A percentile compares a stretch with the other conserved stretches of the same genome.
Evolutionary conservation across 2,888 invertebrate species (phyloP).

Genomic region (Chrysotoxum bicinctum): DNA sequence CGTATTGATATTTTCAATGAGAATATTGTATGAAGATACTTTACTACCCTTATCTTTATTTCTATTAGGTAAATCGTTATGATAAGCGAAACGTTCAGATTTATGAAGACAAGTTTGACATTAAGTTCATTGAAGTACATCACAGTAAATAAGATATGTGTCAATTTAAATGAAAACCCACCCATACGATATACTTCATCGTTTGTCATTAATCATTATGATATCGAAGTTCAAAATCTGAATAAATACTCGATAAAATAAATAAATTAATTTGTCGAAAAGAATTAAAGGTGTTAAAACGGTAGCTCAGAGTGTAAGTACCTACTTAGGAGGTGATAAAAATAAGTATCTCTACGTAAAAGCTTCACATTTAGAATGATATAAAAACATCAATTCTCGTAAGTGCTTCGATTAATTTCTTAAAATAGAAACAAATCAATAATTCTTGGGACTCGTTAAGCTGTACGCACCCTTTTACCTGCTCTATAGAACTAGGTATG

Average conservation of each 20-base stretch:
- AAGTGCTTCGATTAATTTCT: neutral
- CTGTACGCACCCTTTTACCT: neutral
- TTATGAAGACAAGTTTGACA: neutral
- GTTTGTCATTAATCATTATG: neutral
- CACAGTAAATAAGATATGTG: neutral
- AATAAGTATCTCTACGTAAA: neutral
- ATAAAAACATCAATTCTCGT: neutral
- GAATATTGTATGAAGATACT: neutral
- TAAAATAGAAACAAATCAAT: conserved; percentile 8
- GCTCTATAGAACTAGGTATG: neutral
- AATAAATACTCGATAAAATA: conserved; percentile 1
- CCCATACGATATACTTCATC: neutral
- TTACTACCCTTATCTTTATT: neutral
- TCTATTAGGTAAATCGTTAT: neutral
- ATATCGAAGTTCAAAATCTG: neutral
- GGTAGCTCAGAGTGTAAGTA: neutral
- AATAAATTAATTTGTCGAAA: neutral
- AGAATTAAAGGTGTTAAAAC: neutral
- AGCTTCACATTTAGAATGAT: neutral
- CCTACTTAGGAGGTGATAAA: neutral
- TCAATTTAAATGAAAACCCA: neutral
- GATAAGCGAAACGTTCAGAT: neutral
- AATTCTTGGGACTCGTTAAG: neutral
- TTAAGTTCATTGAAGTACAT: neutral
- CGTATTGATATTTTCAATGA: neutral